Percentiles rank a stretch among this genome's conserved stretches.
phyloP scores from a whole-genome alignment of 2,797 vertebrate genomes.

The Coilia nasus region DNA sequence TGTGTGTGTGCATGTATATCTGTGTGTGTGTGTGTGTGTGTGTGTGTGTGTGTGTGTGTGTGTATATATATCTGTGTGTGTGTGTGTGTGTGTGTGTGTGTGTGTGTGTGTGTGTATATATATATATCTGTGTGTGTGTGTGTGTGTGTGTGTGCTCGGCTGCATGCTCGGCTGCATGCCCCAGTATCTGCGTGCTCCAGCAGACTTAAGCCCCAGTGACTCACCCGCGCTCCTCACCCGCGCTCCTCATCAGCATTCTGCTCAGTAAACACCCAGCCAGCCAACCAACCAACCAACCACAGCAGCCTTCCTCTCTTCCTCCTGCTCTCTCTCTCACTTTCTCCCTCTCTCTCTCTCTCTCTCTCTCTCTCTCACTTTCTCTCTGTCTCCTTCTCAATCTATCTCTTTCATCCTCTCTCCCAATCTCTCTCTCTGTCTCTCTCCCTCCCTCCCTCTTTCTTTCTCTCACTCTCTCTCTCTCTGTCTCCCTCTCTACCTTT shows the following conservation, averaged over 20 bases:
- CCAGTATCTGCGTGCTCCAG: conserved; percentile 36
- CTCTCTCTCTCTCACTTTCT: neutral
- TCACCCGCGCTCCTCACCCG: conserved; percentile 31
- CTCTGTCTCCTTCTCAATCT: neutral
- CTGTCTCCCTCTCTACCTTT: neutral
- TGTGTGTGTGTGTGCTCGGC: too few relatives aligned
- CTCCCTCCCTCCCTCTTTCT: neutral
- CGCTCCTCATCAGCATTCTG: conserved; percentile 38
- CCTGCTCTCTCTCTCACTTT: neutral
- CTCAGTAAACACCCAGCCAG: conserved; percentile 36
- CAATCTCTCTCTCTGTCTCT: neutral
- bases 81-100: too few relatives aligned
- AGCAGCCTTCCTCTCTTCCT: conserved; percentile 13
- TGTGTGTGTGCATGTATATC: too few relatives aligned
- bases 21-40: too few relatives aligned
- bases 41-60: too few relatives aligned
- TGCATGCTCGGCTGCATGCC: neutral
- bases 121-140: too few relatives aligned
- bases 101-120: too few relatives aligned
- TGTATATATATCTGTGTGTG: too few relatives aligned
- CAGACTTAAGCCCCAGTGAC: conserved; percentile 39
- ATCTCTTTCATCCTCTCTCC: neutral
- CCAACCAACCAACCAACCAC: conserved; percentile 22
- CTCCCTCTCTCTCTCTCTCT: conserved; percentile 17
- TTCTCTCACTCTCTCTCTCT: neutral